phyloP scores from a whole-genome alignment of 2,888 invertebrate genomes.

The Kuschelorhynchus macadamiae region DNA sequence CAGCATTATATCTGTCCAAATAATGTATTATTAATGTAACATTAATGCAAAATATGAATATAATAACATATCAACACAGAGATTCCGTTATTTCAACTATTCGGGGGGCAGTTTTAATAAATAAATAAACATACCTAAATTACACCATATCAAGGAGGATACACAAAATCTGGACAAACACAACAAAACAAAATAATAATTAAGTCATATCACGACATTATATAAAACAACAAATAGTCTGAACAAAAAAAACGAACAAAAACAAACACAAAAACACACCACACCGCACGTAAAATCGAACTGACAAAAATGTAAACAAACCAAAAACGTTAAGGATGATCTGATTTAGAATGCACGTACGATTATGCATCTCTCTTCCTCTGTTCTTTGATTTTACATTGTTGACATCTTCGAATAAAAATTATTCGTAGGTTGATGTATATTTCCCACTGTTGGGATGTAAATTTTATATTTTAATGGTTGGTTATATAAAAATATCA shows the following conservation, averaged over 20 bases:
- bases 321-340: constrained; percentile 15
- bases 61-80: no score
- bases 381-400: no score
- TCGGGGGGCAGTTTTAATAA: no score
- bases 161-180: constrained; percentile 7
- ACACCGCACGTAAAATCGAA: constrained; percentile 25
- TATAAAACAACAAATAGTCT: constrained; percentile 13
- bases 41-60: no score
- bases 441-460: no score
- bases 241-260: constrained; percentile 23
- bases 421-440: no score
- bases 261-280: constrained; percentile 27
- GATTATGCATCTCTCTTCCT: not conserved
- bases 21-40: no score
- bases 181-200: constrained; percentile 15
- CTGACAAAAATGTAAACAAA: constrained; percentile 36
- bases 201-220: constrained; percentile 17
- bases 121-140: constrained; percentile 3
- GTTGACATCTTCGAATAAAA: no score
- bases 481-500: no score
- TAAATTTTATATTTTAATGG: no score
- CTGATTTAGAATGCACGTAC: not conserved
- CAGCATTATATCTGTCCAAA: no score
- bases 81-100: no score
- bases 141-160: constrained; percentile 7